Base-by-base conservation (phyloP, 2,888 invertebrate species). In the Drosophila sordidapex region DNA sequence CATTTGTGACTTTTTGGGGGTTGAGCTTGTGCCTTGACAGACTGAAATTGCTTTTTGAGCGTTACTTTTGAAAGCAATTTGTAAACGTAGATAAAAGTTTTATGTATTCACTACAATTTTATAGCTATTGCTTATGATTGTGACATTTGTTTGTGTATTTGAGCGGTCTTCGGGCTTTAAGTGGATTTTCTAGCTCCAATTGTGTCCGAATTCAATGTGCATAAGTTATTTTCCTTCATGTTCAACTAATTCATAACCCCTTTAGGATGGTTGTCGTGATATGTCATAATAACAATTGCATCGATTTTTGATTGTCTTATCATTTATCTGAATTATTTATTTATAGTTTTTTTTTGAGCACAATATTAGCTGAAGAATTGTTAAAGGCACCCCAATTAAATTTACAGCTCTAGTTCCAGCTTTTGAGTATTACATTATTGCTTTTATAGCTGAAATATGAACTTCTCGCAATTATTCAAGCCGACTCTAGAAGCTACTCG, bases 31-130 rank as follows among this genome's bases (percentile, higher is more conserved):
- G 57, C 15, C 57, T 53, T 62, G 33, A 48, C 46, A 5, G 38
- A 38, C 48, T 40, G 27, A 52, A n/a, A 70, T 70, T 64, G 52
- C 71, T 11, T 64, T 64, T 33, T 35, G 58, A 58, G 40, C 31
- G 64, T 25, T 31, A 53, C 53, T 58, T 46, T 6, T 54, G 38
- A 35, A 36, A 40, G 48, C n/a, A 35, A 64, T 70, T 58, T 64
- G 25, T 52, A 25, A 1, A 27, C 8, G 4, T 10, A 5, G 46
- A 53, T 57, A 15, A n/a, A 36, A 63, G 31, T 53, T 21, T 5
- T 40, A 21, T 29, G 13, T 38, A 38, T 54, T 38, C 1, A 18
- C 21, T 13, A 18, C 4, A 29, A 53, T 21, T 52, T 36, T 2
- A 52, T 21, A 15, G 15, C 10, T 5, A 8, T 40, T 18, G 7